A percentile compares a stretch with the other conserved stretches of the same genome.
These are phyloP conservation scores for Bactericera cockerelli DNA, from an alignment of 1,140 invertebrate genomes.

Conservation along the genomic window DNA sequence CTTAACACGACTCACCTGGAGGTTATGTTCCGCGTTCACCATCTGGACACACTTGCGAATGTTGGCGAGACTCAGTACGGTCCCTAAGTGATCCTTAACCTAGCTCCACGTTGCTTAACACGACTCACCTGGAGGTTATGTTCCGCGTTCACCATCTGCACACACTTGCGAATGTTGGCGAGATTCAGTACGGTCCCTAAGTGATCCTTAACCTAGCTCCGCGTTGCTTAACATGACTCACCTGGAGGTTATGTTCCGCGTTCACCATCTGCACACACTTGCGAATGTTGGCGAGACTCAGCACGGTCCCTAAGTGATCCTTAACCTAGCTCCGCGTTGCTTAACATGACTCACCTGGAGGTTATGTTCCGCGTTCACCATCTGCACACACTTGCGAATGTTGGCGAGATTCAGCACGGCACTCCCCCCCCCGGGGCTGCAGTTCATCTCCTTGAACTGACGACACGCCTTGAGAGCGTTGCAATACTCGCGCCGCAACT, in stretches of 20 bases:
- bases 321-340: too few species aligned
- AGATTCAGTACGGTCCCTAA: too few species aligned
- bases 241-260: slow-evolving; percentile 16
- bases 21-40: slow-evolving; percentile 34
- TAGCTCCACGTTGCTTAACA: too few species aligned
- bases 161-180: slow-evolving; percentile 50
- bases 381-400: slow-evolving; percentile 48
- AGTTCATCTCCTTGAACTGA: slow-evolving; percentile 36
- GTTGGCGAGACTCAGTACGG: too few species aligned
- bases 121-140: not conserved
- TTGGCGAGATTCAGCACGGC: slow-evolving; percentile 49
- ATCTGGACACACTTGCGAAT: slow-evolving; percentile 50
- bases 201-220: too few species aligned
- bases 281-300: slow-evolving; percentile 53
- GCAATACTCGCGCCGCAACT: slow-evolving; percentile 39
- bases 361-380: slow-evolving; percentile 37
- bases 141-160: slow-evolving; percentile 44
- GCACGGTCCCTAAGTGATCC: too few species aligned
- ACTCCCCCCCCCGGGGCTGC: slow-evolving; percentile 33
- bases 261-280: slow-evolving; percentile 51
- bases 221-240: too few species aligned
- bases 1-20: too few species aligned
- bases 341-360: too few species aligned
- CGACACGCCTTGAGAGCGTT: slow-evolving; percentile 34
- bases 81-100: too few species aligned